A percentile compares a stretch with the other conserved stretches of the same genome.
phyloP scores from a whole-genome alignment of 2,113 vertebrate genomes.

The Cyprinodon variegatus region DNA sequence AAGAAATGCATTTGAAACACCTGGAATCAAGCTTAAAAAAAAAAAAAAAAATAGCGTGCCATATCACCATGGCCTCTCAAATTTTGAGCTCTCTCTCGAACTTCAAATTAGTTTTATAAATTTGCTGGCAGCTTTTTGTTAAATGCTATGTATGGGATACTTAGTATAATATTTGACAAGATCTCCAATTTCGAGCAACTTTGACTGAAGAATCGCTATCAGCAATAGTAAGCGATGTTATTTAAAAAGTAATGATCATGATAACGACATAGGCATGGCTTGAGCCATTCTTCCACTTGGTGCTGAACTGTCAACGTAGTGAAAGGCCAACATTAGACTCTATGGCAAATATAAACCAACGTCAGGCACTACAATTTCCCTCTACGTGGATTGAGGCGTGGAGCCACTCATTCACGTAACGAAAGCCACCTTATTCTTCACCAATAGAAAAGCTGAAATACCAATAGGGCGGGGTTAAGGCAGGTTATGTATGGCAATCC shows the following conservation, averaged over 20 bases:
- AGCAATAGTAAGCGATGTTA: neutral
- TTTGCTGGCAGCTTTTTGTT: too few species aligned
- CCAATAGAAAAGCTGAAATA: conserved; percentile 40
- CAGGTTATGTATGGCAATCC: conserved; percentile 4
- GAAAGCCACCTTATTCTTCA: neutral
- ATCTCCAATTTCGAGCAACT: too few species aligned
- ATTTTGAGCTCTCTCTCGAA: too few species aligned
- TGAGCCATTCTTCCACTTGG: neutral
- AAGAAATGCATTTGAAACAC: too few species aligned
- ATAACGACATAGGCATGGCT: neutral
- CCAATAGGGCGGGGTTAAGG: conserved; percentile 13
- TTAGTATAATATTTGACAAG: too few species aligned
- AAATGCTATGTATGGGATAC: too few species aligned
- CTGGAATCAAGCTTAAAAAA: too few species aligned
- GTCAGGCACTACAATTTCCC: conserved; percentile 29
- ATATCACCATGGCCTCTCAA: too few species aligned
- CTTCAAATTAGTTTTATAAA: too few species aligned
- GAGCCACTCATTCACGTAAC: neutral
- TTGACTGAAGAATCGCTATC: too few species aligned
- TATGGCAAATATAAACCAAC: neutral
- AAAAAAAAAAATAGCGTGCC: too few species aligned
- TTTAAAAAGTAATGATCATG: neutral
- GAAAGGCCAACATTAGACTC: neutral
- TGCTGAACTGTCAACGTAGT: neutral
- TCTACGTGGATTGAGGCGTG: conserved; percentile 39